Evolutionary conservation across 2,888 invertebrate species (phyloP), one percentile per base, ranked within the genome.

Genomic region (Leptopilina drosophilae): DNA sequence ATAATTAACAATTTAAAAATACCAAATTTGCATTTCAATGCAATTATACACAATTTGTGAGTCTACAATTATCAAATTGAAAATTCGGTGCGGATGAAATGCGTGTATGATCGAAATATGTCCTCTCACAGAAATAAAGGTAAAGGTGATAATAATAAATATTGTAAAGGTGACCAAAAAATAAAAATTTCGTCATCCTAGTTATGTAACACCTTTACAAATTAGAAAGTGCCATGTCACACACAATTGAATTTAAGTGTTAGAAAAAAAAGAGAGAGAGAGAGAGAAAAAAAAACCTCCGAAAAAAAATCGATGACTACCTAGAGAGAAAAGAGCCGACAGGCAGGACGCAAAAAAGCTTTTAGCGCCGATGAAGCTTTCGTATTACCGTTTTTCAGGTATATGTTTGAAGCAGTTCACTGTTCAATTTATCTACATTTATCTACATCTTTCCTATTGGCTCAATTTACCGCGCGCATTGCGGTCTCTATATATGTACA

Each of bases 271-370:
- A n/a, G 9, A 46, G 46, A 46, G n/a, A n/a, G n/a, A n/a, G n/a
- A n/a, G n/a, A n/a, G n/a, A n/a, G n/a, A 46, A 49, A 49, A 49
- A 49, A 49, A 49, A 49, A 49, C 42, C 42, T 42, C 42, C 42
- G 42, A 49, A 49, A 49, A 20, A 80, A 84, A 82, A 81, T 82
- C 77, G 75, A 80, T 78, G 76, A 76, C 75, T 66, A 78, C 75
- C 7, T 2, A 42, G 46, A 42, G 76, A 33, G 49, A 69, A 69
- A 76, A 81, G 80, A 82, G 82, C 79, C 79, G 81, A 82, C 77
- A 80, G 82, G 79, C 83, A 76, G 69, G 82, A 83, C 85, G 84
- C 83, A 84, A 86, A 85, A 85, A 85, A 85, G 86, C 86, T 86
- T 86, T 86, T 85, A 86, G 81, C 83, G 80, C 79, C 83, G 84